Conservation (phyloP, 2,113 vertebrate genomes). For the Alces alces region DNA sequence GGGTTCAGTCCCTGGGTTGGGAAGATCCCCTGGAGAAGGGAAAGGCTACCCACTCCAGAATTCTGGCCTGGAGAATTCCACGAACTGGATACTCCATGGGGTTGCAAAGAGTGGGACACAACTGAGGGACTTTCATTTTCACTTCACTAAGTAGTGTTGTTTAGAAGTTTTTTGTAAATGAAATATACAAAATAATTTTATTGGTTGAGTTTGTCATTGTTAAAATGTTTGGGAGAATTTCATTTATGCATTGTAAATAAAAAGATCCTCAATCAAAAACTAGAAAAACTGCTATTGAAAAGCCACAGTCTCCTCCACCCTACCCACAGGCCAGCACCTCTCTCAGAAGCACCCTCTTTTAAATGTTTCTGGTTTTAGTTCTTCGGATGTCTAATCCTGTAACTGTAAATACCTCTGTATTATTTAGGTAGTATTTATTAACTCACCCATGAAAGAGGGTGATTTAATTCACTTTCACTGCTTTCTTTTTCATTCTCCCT, state of each 20-base stretch:
- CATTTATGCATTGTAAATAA: background rate
- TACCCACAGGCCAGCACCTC: background rate
- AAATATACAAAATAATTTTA: background rate
- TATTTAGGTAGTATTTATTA: background rate
- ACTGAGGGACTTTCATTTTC: background rate
- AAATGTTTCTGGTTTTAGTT: background rate
- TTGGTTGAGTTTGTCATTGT: background rate
- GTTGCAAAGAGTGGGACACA: accelerated
- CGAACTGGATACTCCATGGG: background rate
- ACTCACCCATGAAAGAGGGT: background rate
- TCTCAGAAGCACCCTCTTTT: background rate
- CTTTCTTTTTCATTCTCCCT: background rate
- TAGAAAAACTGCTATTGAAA: background rate
- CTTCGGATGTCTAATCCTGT: background rate
- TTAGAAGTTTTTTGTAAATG: background rate
- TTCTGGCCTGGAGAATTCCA: background rate
- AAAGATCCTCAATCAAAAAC: background rate
- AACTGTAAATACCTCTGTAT: background rate
- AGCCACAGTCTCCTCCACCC: background rate
- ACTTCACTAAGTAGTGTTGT: background rate
- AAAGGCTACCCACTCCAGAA: background rate
- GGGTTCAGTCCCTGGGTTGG: background rate
- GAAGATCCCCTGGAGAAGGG: background rate
- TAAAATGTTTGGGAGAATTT: background rate
- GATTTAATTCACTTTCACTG: background rate